Evolutionary conservation across 2,888 invertebrate genomes (phyloP), one percentile per base, ranked within the genome.

Genomic region (Argynnis bischoffii): DNA sequence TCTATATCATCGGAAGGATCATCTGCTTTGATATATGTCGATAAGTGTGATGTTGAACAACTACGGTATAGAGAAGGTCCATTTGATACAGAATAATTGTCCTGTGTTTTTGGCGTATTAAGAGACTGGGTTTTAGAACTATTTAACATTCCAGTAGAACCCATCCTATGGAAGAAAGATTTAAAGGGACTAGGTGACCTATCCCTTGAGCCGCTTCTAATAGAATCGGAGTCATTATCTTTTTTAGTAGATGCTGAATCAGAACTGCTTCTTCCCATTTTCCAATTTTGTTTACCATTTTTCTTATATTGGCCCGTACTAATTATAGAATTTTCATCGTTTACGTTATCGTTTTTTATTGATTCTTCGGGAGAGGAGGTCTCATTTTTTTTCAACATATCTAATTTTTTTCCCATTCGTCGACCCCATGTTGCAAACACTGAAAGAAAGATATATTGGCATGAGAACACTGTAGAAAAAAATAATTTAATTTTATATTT

Each of bases 1-100:
- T 95, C 96, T 65, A 96, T 93, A 54, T 96, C 96, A 78, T 96
- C 96, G n/a, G 96, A 95, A 11, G 96, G 96, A 87, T 96, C 96
- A 81, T 96, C 96, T 71, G 96, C 96, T 81, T 96, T 95, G 50
- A 96, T 94, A 80, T 96, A 96, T 31, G 95, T 95, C 71, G 95
- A 95, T 74, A 96, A 85, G 79, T 96, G 96, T 64, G 96, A 96
- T 41, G 96, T 96, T 50, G 96, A 96, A 82, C 96, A 96, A 81
- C 96, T 96, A 66, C 96, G 93, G 78, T 96, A 96, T n/a, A 96
- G 87, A 46, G 90, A 84, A 35, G 89, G 87, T 6, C 87, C 88
- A 77, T 92, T 94, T 55, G 93, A 90, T 53, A 87, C 82, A 0
- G 88, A 80, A 75, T 90, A 90, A 56, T 77, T 84, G 71, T 89